Conservation (phyloP, 2,888 invertebrate species). For the Phortica okadai region DNA sequence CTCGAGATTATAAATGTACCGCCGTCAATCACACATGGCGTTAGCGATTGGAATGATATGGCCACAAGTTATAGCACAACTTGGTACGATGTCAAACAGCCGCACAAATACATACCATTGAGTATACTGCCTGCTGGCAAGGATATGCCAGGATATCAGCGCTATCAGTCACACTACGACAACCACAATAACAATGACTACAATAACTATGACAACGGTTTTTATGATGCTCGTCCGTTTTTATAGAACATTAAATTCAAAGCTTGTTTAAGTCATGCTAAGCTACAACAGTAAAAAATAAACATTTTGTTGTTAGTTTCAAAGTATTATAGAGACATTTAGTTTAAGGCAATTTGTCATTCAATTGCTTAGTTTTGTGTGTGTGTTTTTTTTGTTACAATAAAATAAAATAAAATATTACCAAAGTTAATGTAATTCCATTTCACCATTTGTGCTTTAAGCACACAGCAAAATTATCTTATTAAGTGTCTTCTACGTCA, state of each 20-base stretch:
- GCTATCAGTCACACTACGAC: background rate
- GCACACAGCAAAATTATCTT: too few species aligned
- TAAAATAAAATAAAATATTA: background rate
- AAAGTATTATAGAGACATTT: background rate
- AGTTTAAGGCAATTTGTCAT: background rate
- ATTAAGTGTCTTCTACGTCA: too few species aligned
- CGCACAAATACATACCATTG: conserved; percentile 59
- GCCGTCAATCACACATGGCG: conserved; percentile 44
- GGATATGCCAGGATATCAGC: conserved; percentile 46
- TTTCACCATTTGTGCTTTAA: too few species aligned
- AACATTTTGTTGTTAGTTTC: background rate
- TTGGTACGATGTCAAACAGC: conserved; percentile 54
- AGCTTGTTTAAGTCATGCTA: background rate
- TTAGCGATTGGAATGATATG: conserved; percentile 46
- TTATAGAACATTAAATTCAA: conserved; percentile 47
- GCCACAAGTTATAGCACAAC: conserved; percentile 59
- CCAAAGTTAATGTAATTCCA: too few species aligned
- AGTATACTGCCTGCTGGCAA: conserved; percentile 36
- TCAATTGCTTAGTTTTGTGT: background rate
- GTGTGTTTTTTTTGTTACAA: background rate
- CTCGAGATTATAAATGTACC: conserved; percentile 66
- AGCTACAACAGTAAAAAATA: background rate
- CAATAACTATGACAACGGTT: conserved; percentile 46
- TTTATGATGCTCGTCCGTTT: conserved; percentile 61
- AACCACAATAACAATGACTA: background rate